These are phyloP conservation scores for Drosophila persimilis DNA, from an alignment of 1,140 invertebrate species.

Conservation along the genomic window DNA sequence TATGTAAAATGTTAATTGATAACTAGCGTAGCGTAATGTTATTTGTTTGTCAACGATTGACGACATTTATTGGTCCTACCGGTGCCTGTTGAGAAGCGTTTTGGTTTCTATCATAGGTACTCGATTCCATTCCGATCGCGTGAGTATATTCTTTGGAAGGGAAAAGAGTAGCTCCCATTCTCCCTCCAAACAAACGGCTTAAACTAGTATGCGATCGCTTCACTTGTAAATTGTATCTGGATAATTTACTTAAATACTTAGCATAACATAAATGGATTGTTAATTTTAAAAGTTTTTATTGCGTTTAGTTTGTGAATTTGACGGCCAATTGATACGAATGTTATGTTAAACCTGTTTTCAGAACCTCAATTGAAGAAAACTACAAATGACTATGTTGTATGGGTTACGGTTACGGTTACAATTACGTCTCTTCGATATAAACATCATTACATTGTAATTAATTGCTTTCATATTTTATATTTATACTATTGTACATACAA, in stretches of 20 bases:
- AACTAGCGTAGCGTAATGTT: conserved; percentile 30
- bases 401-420: conserved; percentile 23
- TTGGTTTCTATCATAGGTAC: conserved; percentile 32
- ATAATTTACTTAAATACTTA: not conserved
- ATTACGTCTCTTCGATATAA: conserved; percentile 9
- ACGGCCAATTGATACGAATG: not conserved
- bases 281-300: conserved; percentile 31
- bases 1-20: conserved; percentile 35
- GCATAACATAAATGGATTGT: not conserved
- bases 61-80: conserved; percentile 42
- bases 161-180: not conserved
- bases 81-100: conserved; percentile 42
- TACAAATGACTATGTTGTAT: conserved; percentile 32
- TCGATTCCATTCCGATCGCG: conserved; percentile 36
- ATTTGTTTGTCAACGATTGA: conserved; percentile 24
- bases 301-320: conserved; percentile 15
- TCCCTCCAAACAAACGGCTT: conserved; percentile 24
- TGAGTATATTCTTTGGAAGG: conserved; percentile 8
- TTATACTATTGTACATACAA: conserved; percentile 3
- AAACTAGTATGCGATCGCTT: conserved; percentile 8
- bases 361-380: conserved; percentile 8
- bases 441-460: conserved; percentile 19
- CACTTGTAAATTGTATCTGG: conserved; percentile 8
- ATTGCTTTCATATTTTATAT: not conserved
- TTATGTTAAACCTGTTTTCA: not conserved